Percentiles rank a stretch among this genome's conserved stretches.
phyloP scores from a whole-genome alignment of 2,888 invertebrate genomes.

The Geotrupes spiniger region DNA sequence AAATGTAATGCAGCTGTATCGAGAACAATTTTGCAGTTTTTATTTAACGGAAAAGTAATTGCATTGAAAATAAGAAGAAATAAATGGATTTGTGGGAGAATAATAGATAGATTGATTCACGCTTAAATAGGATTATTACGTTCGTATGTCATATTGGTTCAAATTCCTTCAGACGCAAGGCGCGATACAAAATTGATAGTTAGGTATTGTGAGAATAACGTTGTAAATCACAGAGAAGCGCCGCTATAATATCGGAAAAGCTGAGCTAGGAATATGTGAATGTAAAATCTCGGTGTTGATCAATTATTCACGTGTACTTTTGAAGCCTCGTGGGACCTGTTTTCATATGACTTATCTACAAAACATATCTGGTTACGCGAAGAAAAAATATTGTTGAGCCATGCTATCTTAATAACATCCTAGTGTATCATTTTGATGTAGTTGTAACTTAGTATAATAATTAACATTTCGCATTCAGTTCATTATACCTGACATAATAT shows the following conservation, averaged over 20 bases:
- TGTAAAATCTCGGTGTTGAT: slow-evolving; percentile 45
- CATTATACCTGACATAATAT: slow-evolving; percentile 1
- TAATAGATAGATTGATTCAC: slow-evolving; percentile 1
- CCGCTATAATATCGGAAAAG: slow-evolving; percentile 38
- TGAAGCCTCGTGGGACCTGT: slow-evolving; percentile 38
- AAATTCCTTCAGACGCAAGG: slow-evolving; percentile 8
- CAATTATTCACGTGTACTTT: slow-evolving; percentile 46
- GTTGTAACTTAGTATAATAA: slow-evolving; percentile 6
- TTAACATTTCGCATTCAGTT: slow-evolving; percentile 5
- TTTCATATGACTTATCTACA: slow-evolving; percentile 38
- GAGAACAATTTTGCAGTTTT: too few relatives aligned
- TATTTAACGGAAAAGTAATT: too few relatives aligned
- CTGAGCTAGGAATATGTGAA: slow-evolving; percentile 42
- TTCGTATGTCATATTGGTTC: slow-evolving; percentile 6
- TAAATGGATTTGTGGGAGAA: too few relatives aligned
- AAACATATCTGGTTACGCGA: slow-evolving; percentile 34
- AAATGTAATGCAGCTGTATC: too few relatives aligned
- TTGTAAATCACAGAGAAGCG: slow-evolving; percentile 40
- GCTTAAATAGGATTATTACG: slow-evolving; percentile 3
- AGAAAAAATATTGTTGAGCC: slow-evolving; percentile 6
- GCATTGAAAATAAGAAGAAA: too few relatives aligned
- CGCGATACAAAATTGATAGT: slow-evolving; percentile 39
- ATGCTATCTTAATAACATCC: slow-evolving; percentile 7
- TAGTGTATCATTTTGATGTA: slow-evolving; percentile 7
- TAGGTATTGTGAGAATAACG: slow-evolving; percentile 34